These are phyloP conservation scores for Peromyscus melanophrys DNA, from an alignment of 2,797 vertebrate species.

Conservation along the genomic window DNA sequence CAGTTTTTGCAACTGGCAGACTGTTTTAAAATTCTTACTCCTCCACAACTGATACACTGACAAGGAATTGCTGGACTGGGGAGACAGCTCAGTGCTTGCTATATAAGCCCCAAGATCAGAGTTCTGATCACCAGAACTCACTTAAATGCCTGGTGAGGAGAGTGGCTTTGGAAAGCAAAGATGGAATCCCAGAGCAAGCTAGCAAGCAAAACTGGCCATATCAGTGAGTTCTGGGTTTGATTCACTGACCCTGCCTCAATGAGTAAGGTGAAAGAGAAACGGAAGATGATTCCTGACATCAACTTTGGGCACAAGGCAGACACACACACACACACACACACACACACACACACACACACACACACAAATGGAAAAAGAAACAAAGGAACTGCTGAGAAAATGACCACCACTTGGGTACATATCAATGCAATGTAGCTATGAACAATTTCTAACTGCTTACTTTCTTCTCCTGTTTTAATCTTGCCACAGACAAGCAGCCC, in stretches of 20 bases:
- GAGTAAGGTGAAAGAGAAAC: neutral
- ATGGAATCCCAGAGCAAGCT: neutral
- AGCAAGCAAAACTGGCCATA: neutral
- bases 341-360: neutral
- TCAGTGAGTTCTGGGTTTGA: neutral
- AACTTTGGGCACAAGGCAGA: neutral
- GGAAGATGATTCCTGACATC: neutral
- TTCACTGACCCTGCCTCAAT: neutral
- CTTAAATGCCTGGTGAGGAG: neutral
- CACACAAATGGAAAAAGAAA: neutral
- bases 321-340: neutral
- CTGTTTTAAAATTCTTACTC: neutral
- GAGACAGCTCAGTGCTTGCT: neutral
- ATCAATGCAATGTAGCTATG: neutral
- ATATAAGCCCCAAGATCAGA: neutral
- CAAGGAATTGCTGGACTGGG: neutral
- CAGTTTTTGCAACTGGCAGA: neutral
- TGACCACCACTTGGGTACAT: neutral
- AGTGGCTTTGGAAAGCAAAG: neutral
- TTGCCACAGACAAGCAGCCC: neutral
- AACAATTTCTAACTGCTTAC: neutral
- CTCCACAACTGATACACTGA: neutral
- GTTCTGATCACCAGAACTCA: neutral
- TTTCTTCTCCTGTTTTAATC: neutral
- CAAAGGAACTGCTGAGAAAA: neutral